A percentile compares a stretch with the other conserved stretches of the same genome.
These are phyloP conservation scores for Ophioderma brevispina DNA, from an alignment of 35 echinoderm and acorn worm species.

Conservation along the genomic window DNA sequence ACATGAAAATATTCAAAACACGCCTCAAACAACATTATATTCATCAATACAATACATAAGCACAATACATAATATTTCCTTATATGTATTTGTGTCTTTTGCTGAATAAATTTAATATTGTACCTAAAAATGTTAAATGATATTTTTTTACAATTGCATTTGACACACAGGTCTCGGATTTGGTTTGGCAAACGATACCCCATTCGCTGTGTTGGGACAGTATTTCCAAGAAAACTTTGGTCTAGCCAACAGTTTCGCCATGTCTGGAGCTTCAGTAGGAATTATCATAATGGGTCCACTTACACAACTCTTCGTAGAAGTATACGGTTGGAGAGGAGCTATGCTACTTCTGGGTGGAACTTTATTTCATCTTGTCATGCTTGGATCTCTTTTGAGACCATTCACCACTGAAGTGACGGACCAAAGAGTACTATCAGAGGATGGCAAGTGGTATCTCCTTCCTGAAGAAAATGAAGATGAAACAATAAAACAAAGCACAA, in stretches of 20 bases:
- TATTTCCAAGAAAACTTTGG: conserved; percentile 4
- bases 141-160: too few relatives aligned
- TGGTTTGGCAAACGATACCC: neutral
- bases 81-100: too few relatives aligned
- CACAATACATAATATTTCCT: too few relatives aligned
- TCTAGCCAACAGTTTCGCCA: conserved; percentile 30
- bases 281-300: conserved; percentile 42
- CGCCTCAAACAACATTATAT: too few relatives aligned
- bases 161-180: conserved; percentile 8
- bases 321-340: conserved; percentile 67
- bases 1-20: too few relatives aligned
- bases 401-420: neutral
- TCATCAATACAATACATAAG: too few relatives aligned
- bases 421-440: too few relatives aligned
- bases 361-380: neutral
- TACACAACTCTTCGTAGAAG: conserved; percentile 24
- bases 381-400: neutral
- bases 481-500: neutral
- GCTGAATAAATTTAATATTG: too few relatives aligned
- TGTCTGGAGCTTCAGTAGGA: conserved; percentile 33
- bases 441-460: too few relatives aligned
- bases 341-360: conserved; percentile 52
- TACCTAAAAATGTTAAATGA: too few relatives aligned
- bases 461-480: neutral
- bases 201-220: neutral